Base-by-base conservation (phyloP, 2,113 vertebrate species). In the Zosterops hypoxanthus region DNA sequence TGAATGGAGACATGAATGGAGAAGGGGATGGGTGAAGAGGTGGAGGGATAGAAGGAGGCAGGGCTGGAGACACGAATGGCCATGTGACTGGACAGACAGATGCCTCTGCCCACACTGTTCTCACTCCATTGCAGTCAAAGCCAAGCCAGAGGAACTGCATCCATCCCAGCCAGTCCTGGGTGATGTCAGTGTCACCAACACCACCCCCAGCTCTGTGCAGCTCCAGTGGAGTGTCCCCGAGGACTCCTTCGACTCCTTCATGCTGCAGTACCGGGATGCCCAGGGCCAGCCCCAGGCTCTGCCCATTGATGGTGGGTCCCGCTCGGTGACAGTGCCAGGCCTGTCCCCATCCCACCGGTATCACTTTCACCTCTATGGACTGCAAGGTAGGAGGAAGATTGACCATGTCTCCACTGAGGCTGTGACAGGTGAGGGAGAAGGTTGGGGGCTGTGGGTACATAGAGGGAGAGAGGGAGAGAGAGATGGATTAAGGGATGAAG, bases 211-310 rank as follows among this genome's bases (percentile, higher is more conserved):
- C 9, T 89, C 95, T 0, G 0, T 86, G 19, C n/a, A 19, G 28
- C 41, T 95, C 47, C 52, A 86, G 18, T 98, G 98, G 98, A 97
- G 53, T 0, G 88, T 98, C 59, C 88, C 15, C 0, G 12, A 64
- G 68, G 97, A 86, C 41, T 65, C 83, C 76, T 98, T 98, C 2
- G 92, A 97, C 86, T 97, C 97, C 52, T 98, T 98, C 29, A 15
- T 26, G 10, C 72, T 94, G 79, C 92, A 94, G 83, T 94, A 75
- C 83, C 70, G 2, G 55, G 92, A 94, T 42, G 79, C 17, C 3
- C 69, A 96, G 0, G 97, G 97, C 23, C 95, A 95, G n/a, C 64
- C 86, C 44, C 79, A 60, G 56, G 66, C 56, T 21, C 25, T 82
- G 36, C 47, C 56, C 25, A 16, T 82, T 0, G 21, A 36, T 44